phyloP scores from a whole-genome alignment of 2,113 vertebrate species.

The Festucalex cinctus region DNA sequence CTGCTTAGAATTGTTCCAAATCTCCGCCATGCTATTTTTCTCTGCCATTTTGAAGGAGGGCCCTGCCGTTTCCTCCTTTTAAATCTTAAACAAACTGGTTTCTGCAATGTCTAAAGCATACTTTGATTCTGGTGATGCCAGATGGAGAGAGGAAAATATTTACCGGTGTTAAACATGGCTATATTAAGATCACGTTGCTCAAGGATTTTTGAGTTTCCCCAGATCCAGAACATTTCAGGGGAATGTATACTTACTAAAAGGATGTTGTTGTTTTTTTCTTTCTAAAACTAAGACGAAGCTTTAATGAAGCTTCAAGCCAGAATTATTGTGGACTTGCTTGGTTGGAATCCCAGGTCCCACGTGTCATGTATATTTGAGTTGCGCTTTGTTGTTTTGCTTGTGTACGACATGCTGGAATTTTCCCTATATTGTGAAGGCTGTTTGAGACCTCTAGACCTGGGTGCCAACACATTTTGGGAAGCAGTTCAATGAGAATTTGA shows the following conservation, averaged over 20 bases:
- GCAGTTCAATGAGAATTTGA: constrained; percentile 73
- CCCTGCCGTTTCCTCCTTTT: constrained; percentile 50
- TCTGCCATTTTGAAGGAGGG: constrained; percentile 26
- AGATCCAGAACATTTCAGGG: constrained; percentile 34
- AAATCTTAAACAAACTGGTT: constrained; percentile 51
- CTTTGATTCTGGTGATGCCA: constrained; percentile 62
- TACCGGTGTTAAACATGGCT: constrained; percentile 51
- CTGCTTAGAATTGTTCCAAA: constrained; percentile 70
- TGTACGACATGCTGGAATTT: constrained; percentile 58
- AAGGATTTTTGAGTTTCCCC: constrained; percentile 18
- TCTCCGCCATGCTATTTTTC: constrained; percentile 44
- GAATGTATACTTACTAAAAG: constrained; percentile 25
- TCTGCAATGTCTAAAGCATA: constrained; percentile 39
- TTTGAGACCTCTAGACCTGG: constrained; percentile 67
- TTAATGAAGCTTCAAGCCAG: constrained; percentile 39
- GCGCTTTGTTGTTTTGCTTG: constrained; percentile 65
- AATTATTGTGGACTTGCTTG: constrained; percentile 37
- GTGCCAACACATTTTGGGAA: constrained; percentile 72
- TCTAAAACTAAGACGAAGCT: constrained; percentile 23
- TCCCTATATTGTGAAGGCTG: constrained; percentile 60
- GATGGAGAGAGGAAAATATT: constrained; percentile 56
- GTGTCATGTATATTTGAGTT: constrained; percentile 67
- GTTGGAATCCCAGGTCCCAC: constrained; percentile 47
- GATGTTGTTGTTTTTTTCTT: not conserved
- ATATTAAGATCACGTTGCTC: constrained; percentile 54